Conservation (phyloP, 2,888 invertebrate genomes). For the Caenorhabditis doughertyi region DNA sequence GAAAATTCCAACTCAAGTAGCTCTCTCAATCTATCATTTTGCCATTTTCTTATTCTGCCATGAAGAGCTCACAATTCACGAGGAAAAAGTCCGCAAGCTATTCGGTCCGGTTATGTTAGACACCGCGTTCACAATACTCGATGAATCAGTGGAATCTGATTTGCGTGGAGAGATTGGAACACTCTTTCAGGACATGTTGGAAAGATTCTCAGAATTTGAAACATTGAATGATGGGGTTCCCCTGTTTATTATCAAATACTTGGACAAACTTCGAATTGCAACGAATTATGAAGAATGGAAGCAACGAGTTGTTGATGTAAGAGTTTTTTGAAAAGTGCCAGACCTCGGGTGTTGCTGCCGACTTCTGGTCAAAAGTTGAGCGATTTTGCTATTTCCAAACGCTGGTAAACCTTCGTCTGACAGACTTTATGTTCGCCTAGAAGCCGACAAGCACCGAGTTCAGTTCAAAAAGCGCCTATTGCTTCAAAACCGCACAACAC, state of each 20-base stretch:
- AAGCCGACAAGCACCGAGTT: too few species aligned
- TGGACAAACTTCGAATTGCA: conserved; percentile 4
- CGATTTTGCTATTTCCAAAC: too few species aligned
- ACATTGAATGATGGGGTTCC: conserved; percentile 34
- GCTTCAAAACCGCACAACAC: too few species aligned
- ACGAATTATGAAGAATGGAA: conserved; percentile 39
- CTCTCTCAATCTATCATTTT: conserved; percentile 41
- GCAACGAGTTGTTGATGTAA: conserved; percentile 25
- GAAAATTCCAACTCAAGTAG: conserved; percentile 5
- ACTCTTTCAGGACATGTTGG: conserved; percentile 20
- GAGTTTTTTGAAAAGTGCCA: too few species aligned
- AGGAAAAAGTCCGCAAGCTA: conserved; percentile 17
- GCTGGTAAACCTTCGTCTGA: too few species aligned
- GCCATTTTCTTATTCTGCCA: conserved; percentile 20
- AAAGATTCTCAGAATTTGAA: conserved; percentile 27
- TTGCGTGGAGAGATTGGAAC: conserved; percentile 23
- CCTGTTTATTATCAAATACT: conserved; percentile 20
- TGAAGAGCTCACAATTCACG: conserved; percentile 37
- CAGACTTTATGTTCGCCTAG: too few species aligned
- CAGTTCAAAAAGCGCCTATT: too few species aligned
- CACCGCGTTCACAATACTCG: background rate
- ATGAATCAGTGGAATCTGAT: background rate
- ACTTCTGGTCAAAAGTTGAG: too few species aligned
- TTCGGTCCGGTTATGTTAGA: conserved; percentile 12
- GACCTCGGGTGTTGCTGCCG: too few species aligned